Percentiles rank a stretch among this genome's conserved stretches.
These are phyloP conservation scores for Camponotus pennsylvanicus DNA, from an alignment of 1,140 invertebrate genomes.

Conservation along the genomic window DNA sequence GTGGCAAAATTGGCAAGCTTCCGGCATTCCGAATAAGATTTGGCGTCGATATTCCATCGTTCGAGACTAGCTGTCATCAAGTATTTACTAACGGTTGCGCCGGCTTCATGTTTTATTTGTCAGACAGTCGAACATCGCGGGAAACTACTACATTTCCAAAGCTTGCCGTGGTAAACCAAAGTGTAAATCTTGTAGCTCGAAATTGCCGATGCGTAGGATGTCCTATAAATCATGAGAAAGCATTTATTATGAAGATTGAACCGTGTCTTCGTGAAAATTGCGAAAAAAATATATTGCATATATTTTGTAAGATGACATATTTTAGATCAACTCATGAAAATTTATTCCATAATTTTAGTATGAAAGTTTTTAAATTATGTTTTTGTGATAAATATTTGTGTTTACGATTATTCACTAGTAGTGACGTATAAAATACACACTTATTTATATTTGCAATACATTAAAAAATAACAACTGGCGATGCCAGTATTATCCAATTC, in stretches of 20 bases:
- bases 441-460: not conserved
- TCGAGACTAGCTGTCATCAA: conserved; percentile 59
- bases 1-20: conserved; percentile 67
- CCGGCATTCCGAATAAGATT: conserved; percentile 14
- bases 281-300: not conserved
- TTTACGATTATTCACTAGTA: conserved; percentile 3
- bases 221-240: conserved; percentile 46
- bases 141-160: conserved; percentile 10
- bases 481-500: conserved; percentile 26
- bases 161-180: not conserved
- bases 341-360: not conserved
- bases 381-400: not conserved
- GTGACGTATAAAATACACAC: not conserved
- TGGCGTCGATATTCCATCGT: conserved; percentile 58
- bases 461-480: conserved; percentile 2
- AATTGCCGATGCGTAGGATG: conserved; percentile 43
- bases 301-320: not conserved
- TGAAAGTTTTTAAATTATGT: not conserved
- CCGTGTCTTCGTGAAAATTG: conserved; percentile 28
- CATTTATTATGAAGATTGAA: conserved; percentile 43
- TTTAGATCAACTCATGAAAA: too few species aligned
- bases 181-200: conserved; percentile 38
- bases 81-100: conserved; percentile 74
- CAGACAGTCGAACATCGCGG: not conserved
- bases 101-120: conserved; percentile 66